Evolutionary conservation across 2,797 vertebrate genomes (phyloP).

Genomic region (Gymnoscopelus microlampas): DNA sequence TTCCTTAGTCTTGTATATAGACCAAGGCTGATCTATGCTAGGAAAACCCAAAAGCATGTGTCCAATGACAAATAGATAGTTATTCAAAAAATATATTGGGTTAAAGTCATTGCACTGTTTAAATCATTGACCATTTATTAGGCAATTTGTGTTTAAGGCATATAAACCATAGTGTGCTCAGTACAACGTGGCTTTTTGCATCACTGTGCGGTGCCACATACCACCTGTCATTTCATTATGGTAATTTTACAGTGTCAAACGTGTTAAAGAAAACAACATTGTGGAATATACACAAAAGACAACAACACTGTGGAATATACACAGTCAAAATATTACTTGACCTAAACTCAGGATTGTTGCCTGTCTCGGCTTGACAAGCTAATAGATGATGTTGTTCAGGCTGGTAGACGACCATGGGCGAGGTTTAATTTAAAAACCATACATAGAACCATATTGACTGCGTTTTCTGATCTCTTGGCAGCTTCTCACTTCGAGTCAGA

Average conservation of each 20-base stretch:
- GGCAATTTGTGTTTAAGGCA: slow-evolving; percentile 64
- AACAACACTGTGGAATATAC: slow-evolving; percentile 35
- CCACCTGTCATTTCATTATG: slow-evolving; percentile 21
- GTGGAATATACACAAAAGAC: slow-evolving; percentile 18
- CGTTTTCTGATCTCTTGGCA: slow-evolving; percentile 4
- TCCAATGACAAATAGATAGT: too few relatives aligned
- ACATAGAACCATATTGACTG: not conserved
- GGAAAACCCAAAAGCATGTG: too few relatives aligned
- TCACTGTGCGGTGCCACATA: slow-evolving; percentile 48
- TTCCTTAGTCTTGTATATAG: too few relatives aligned
- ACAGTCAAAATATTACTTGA: slow-evolving; percentile 33
- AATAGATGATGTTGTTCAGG: not conserved
- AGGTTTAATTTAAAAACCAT: slow-evolving; percentile 2
- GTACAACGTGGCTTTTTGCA: slow-evolving; percentile 45
- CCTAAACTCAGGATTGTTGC: slow-evolving; percentile 21
- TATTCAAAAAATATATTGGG: too few relatives aligned
- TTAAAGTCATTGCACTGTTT: not conserved
- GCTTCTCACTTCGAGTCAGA: slow-evolving; percentile 6
- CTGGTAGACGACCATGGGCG: not conserved
- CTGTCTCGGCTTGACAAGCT: slow-evolving; percentile 7
- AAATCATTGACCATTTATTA: slow-evolving; percentile 59
- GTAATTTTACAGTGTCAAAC: slow-evolving; percentile 41
- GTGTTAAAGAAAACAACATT: slow-evolving; percentile 36
- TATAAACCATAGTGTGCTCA: slow-evolving; percentile 52
- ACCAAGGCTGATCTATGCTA: too few relatives aligned